Conservation (phyloP, 2,797 vertebrate genomes). For the Gobionotothen gibberifrons region DNA sequence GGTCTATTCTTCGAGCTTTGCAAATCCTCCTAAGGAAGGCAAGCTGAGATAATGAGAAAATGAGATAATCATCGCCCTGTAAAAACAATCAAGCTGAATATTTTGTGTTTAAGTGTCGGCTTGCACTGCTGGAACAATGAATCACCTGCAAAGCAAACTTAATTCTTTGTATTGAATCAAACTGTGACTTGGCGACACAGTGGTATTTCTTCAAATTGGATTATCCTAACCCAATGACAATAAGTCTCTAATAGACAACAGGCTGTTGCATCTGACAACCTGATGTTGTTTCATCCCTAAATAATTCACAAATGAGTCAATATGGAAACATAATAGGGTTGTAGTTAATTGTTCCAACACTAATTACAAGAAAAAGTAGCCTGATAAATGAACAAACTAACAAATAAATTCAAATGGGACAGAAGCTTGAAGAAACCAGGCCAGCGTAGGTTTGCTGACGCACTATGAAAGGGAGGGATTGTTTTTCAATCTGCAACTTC, state of each 20-base stretch:
- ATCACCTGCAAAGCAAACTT: slow-evolving; percentile 18
- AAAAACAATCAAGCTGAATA: slow-evolving; percentile 45
- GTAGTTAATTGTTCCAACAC: not conserved
- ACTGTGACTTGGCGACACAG: slow-evolving; percentile 6
- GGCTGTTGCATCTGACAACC: not conserved
- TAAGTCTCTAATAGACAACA: not conserved
- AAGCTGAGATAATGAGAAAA: slow-evolving; percentile 24
- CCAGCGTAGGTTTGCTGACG: too few relatives aligned
- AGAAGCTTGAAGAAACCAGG: too few relatives aligned
- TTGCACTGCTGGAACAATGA: slow-evolving; percentile 19
- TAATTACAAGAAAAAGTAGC: not conserved
- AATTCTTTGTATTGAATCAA: slow-evolving; percentile 21
- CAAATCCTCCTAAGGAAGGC: slow-evolving; percentile 13
- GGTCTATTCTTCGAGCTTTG: slow-evolving; percentile 9
- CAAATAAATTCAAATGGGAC: too few relatives aligned
- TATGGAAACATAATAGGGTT: not conserved
- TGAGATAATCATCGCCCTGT: slow-evolving; percentile 35
- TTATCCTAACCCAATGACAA: not conserved
- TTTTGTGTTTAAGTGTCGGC: slow-evolving; percentile 36
- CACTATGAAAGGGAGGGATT: too few relatives aligned
- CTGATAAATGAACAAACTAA: not conserved
- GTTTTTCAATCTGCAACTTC: too few relatives aligned
- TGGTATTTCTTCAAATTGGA: slow-evolving; percentile 4
- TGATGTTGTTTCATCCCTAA: not conserved
- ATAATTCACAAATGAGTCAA: not conserved